Base-by-base conservation (phyloP, 2,888 invertebrate species). In the Pyrgus malvae region DNA sequence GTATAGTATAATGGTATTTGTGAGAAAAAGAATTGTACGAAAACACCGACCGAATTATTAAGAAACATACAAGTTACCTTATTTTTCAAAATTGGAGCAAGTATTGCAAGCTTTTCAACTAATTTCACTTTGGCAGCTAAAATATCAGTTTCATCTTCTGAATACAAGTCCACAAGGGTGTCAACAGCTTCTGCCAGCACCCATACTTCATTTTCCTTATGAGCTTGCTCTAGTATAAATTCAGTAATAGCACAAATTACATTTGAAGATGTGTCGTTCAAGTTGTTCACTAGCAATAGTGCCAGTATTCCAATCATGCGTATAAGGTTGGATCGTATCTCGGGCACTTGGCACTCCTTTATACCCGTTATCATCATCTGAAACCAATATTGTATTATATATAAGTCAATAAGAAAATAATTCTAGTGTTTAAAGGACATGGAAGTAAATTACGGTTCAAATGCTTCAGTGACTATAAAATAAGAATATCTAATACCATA, bases 161-260 rank as follows among this genome's bases (percentile, higher is more conserved):
- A 92, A 78, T 94, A 96, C 63, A 96, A 91, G 71, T 96, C 96
- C 79, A 95, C 94, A 19, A 95, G 70, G 0, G 94, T 92, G 70
- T 96, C 96, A 31, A 95, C 73, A 2, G 94, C 92, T 83, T 96
- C 96, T 0, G 95, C 94, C 27, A 93, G 82, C 3, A 95, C 92
- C 93, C 94, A 94, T 5, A 94, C 91, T 59, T 94, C 93, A 14
- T 84, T 78, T 68, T 95, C 94, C 65, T 91, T 91, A n/a, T 82
- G 85, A 1, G 88, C 83, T 57, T 92, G 90, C 25, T 93, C 92
- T 33, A 95, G 65, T 63, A 95, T 90, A 69, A 94, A 94, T 29
- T 90, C 83, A 0, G 92, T 89, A 41, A 93, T 91, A 3, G 76
- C 74, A 45, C 78, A 77, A 63, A 85, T 81, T 2, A 87, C 83